A percentile compares a stretch with the other conserved stretches of the same genome.
Evolutionary conservation across 1,140 invertebrate genomes (phyloP).

Genomic region (Zaprionus capensis): DNA sequence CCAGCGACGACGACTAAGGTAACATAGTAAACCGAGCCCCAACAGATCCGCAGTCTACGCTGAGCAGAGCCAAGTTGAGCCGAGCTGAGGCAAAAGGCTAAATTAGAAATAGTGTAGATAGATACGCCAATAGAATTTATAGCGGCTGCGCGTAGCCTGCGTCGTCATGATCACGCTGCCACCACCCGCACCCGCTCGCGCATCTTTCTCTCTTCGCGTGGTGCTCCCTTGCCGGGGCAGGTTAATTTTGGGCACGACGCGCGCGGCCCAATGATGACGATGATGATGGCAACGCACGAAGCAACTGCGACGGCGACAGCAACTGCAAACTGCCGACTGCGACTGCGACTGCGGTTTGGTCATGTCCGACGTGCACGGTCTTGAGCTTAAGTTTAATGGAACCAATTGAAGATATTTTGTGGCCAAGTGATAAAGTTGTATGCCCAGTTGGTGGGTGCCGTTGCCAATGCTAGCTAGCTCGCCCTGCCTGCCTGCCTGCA

Average conservation of each 20-base stretch:
- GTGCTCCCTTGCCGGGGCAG: slow-evolving; percentile 48
- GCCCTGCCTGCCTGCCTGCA: neutral
- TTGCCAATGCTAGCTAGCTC: neutral
- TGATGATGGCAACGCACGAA: slow-evolving; percentile 80
- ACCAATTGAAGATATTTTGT: slow-evolving; percentile 83
- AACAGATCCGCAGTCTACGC: slow-evolving; percentile 32
- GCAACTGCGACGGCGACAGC: slow-evolving; percentile 24
- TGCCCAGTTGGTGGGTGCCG: slow-evolving; percentile 70
- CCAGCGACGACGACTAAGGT: slow-evolving; percentile 67
- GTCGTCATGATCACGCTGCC: slow-evolving; percentile 71
- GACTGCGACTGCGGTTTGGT: slow-evolving; percentile 26
- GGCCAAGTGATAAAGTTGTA: slow-evolving; percentile 82
- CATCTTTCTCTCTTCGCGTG: neutral
- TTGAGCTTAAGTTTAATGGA: slow-evolving; percentile 78
- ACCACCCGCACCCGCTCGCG: neutral
- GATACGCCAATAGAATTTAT: slow-evolving; percentile 83
- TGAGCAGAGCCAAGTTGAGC: neutral
- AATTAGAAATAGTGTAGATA: slow-evolving; percentile 83
- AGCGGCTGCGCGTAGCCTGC: slow-evolving; percentile 67
- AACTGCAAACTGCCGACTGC: slow-evolving; percentile 7
- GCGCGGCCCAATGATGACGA: slow-evolving; percentile 62
- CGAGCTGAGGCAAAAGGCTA: slow-evolving; percentile 48
- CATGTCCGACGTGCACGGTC: slow-evolving; percentile 63
- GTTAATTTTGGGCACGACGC: slow-evolving; percentile 80
- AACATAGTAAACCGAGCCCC: slow-evolving; percentile 50